Evolutionary conservation across 1,140 invertebrate species (phyloP), one percentile per base, ranked within the genome.

Genomic region (Lepidurus apus): DNA sequence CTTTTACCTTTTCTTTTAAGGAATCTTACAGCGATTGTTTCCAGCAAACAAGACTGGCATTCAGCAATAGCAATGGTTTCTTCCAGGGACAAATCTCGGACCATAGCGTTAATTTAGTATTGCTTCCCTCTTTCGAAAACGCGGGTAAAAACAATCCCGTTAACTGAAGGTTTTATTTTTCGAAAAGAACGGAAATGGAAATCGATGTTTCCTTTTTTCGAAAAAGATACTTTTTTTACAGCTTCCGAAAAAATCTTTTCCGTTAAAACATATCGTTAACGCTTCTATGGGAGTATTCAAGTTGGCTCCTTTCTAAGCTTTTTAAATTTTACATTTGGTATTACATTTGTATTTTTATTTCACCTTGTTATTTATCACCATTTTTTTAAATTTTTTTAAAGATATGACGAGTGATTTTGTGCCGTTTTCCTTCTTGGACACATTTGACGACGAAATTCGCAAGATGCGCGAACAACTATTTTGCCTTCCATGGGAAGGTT

Each of bases 401-500:
- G 53, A 7, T 17, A 7, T 21, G 43, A 79, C 53, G 79, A 80
- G 74, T 78, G 80, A 80, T 47, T 81, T 82, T 82, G 81, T 65
- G 78, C 78, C 53, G 74, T 84, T 24, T 81, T 82, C 26, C 7
- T 65, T 65, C 53, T 17, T 65, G 53, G 53, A 21, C 21, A n/a
- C 53, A 7, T 89, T 92, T 82, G 87, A 89, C 74, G 85, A 89
- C 74, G 82, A 93, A 74, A 87, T 93, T 0, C 86, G 89, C 73
- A 88, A 88, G 76, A 84, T 94, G 7, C 87, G 90, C 78, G 89
- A 87, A 81, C 92, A 92, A 85, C 86, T 95, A 47, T 86, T 91
- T 26, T 89, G 92, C 9, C 88, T 91, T 24, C 87, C 89, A 45
- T 87, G 90, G 81, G 89, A 89, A 83, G 86, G 89, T 75, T 86